A percentile compares a stretch with the other conserved stretches of the same genome.
These are phyloP conservation scores for Octodon degus DNA, from an alignment of 2,113 vertebrate species.

Conservation along the genomic window DNA sequence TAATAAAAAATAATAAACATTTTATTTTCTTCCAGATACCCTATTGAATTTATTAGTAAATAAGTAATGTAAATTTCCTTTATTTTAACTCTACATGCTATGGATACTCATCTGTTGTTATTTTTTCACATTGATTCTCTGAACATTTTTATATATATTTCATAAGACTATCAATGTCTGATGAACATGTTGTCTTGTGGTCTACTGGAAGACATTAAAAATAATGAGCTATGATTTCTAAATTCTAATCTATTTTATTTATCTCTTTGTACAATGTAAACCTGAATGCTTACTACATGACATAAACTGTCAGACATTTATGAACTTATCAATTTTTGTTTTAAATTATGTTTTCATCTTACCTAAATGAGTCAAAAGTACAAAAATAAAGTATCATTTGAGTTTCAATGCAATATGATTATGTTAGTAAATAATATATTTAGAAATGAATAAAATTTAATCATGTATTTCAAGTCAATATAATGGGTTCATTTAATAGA, in stretches of 20 bases:
- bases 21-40: neutral
- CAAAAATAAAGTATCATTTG: neutral
- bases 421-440: neutral
- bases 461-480: neutral
- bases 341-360: neutral
- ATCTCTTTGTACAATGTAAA: neutral
- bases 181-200: neutral
- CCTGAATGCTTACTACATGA: neutral
- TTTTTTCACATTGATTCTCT: neutral
- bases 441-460: neutral
- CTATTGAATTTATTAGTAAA: neutral
- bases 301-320: neutral
- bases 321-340: neutral
- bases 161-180: neutral
- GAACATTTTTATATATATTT: neutral
- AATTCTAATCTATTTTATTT: neutral
- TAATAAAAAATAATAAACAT: neutral
- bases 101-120: neutral
- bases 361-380: neutral
- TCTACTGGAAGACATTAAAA: neutral
- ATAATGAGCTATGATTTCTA: neutral
- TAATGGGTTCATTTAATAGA: neutral
- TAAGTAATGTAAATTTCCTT: neutral
- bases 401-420: neutral
- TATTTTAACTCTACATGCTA: neutral